Evolutionary conservation across 2,888 invertebrate species (phyloP).

Genomic region (Gryllus longicercus): DNA sequence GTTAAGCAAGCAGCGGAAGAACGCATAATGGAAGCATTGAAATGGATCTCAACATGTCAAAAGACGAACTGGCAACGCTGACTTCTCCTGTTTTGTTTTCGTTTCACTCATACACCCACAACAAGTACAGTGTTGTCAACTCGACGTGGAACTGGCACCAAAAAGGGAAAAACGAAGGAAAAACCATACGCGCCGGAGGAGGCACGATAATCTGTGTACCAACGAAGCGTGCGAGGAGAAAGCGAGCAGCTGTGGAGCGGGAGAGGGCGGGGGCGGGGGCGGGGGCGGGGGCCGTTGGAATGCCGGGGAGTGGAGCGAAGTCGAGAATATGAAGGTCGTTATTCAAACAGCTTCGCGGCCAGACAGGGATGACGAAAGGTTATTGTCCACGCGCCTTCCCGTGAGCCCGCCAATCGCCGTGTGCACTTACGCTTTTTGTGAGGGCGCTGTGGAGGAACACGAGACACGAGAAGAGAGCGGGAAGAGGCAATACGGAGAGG

Average conservation of each 20-base stretch:
- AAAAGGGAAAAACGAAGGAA: not conserved
- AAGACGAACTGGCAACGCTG: constrained; percentile 7
- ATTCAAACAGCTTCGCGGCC: constrained; percentile 17
- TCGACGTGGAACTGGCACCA: not conserved
- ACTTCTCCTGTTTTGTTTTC: constrained; percentile 17
- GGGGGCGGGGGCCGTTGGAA: not conserved
- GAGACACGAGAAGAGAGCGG: not conserved
- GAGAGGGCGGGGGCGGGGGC: not conserved
- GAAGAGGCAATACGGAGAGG: too few relatives aligned
- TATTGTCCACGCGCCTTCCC: not conserved
- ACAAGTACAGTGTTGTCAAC: constrained; percentile 17
- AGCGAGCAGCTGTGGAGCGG: not conserved
- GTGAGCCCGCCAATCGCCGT: not conserved
- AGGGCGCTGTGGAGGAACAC: not conserved
- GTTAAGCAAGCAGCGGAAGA: constrained; percentile 17
- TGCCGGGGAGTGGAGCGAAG: not conserved
- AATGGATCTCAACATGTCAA: constrained; percentile 17
- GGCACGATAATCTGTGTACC: not conserved
- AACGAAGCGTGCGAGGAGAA: not conserved
- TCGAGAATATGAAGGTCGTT: constrained; percentile 1
- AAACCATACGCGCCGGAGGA: not conserved
- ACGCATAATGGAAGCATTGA: constrained; percentile 2
- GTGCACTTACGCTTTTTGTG: not conserved
- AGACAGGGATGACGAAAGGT: constrained; percentile 17
- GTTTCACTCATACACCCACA: constrained; percentile 10